Percentiles rank a stretch among this genome's conserved stretches.
phyloP scores from a whole-genome alignment of 1,140 invertebrate genomes.

The Platyura marginata region DNA sequence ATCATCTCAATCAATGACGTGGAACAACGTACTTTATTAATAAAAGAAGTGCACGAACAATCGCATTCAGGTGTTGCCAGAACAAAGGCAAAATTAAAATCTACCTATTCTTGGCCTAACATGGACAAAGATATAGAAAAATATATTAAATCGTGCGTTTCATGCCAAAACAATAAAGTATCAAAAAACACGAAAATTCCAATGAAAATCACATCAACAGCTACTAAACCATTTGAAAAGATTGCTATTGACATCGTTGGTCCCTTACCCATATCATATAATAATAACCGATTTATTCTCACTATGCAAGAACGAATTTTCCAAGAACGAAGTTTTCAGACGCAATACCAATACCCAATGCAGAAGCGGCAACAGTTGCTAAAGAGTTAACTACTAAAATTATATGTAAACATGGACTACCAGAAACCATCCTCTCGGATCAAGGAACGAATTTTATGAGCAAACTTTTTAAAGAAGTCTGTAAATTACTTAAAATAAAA shows the following conservation, averaged over 20 bases:
- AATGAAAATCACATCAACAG: conserved; percentile 16
- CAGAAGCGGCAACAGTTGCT: conserved; percentile 14
- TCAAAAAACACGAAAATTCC: conserved; percentile 9
- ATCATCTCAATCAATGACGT: no score
- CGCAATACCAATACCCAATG: conserved; percentile 11
- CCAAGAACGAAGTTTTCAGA: conserved; percentile 15
- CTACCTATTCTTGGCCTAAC: no score
- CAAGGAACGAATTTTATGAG: no score
- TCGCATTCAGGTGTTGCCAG: no score
- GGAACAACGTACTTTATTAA: no score
- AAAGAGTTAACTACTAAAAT: no score
- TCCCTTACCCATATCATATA: conserved; percentile 10
- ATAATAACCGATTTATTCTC: conserved; percentile 10
- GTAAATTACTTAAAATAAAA: no score
- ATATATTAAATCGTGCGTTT: conserved; percentile 5
- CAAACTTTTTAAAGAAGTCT: no score
- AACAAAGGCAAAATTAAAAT: no score
- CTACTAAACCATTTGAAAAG: conserved; percentile 10
- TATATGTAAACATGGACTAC: no score
- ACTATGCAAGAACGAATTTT: conserved; percentile 17
- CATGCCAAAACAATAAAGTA: conserved; percentile 13
- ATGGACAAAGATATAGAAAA: background rate
- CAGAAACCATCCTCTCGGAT: no score
- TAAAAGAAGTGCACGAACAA: no score
- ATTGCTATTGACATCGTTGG: conserved; percentile 21